Conservation (phyloP, 2,113 vertebrate species). For the Columba livia region DNA sequence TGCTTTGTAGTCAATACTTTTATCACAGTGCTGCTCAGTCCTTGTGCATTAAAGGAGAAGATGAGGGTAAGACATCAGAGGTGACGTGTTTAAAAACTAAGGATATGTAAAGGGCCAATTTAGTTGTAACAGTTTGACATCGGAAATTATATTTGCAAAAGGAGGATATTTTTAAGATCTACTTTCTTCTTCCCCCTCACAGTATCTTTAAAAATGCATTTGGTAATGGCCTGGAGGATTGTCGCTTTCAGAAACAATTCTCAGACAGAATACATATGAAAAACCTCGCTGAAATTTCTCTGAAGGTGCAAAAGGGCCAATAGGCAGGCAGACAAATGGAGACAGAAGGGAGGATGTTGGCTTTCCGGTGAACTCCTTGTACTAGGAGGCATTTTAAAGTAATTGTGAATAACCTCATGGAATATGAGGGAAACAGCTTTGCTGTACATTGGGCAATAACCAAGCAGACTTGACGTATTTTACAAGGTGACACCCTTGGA, state of each 20-base stretch:
- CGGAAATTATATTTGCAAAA: background rate
- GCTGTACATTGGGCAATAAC: slow-evolving; percentile 19
- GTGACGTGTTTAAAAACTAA: background rate
- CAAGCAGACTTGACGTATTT: slow-evolving; percentile 31
- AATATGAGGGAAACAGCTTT: slow-evolving; percentile 18
- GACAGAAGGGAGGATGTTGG: slow-evolving; percentile 22
- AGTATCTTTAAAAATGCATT: slow-evolving; percentile 7
- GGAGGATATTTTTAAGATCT: background rate
- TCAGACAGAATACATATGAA: background rate
- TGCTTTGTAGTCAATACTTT: background rate
- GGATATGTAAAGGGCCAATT: background rate
- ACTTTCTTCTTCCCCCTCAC: background rate
- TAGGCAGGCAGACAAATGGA: slow-evolving; percentile 22
- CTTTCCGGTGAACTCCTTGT: slow-evolving; percentile 19
- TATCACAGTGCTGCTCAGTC: background rate
- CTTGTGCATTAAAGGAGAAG: background rate
- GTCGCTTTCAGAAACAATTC: slow-evolving; percentile 24
- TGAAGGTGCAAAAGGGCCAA: slow-evolving; percentile 44
- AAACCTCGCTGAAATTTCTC: background rate
- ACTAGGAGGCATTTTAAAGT: slow-evolving; percentile 40
- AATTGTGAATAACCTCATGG: slow-evolving; percentile 46
- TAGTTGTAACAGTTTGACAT: background rate
- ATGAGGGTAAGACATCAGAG: background rate
- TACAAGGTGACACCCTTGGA: slow-evolving; percentile 19
- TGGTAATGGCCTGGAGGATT: background rate